Base-by-base conservation (phyloP, 2,113 vertebrate genomes). In the Pitta sordida region DNA sequence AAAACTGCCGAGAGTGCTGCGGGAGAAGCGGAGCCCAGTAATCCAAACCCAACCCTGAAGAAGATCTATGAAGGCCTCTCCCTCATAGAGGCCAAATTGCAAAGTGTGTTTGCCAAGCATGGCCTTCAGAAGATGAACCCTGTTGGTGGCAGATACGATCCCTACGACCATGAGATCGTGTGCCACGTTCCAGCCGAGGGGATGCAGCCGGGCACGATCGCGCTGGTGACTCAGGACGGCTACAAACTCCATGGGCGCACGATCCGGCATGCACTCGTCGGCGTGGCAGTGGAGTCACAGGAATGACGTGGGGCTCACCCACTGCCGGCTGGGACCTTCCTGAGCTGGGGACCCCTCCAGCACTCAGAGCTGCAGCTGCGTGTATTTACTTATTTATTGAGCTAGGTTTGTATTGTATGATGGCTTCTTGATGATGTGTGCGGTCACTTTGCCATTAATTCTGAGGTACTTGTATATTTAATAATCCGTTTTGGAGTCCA, bases 201-300 rank as follows among this genome's bases (percentile, higher is more conserved):
- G 27, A 73, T 97, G n/a, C 97, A 97, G 93, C 98, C 98, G 1
- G 98, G 98, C 95, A 98, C 97, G 0, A 95, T 99, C 77, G 98
- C 98, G 0, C 91, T 98, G 64, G 98, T 99, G 23, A 97, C 97
- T 37, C 98, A 98, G 90, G 97, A 99, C 71, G 98, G 98, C 68
- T 99, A 99, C 89, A 98, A 97, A 83, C 98, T 99, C 34, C 98
- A 98, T 6, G 98, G 98, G 27, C 98, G 98, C 70, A 99, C 98
- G 46, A 98, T 99, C 89, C 97, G 98, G 74, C 98, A 98, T 21
- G 98, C 98, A 1, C 98, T 79, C 5, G 98, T 99, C 5, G 98
- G 98, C 1, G 98, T 99, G 81, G 98, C 98, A 7, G 98, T 98
- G 53, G 98, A 98, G 93, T 97, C 97, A 16, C 98, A 98, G 44